Base-by-base conservation (phyloP, 2,888 invertebrate species). In the Venusia cambrica region DNA sequence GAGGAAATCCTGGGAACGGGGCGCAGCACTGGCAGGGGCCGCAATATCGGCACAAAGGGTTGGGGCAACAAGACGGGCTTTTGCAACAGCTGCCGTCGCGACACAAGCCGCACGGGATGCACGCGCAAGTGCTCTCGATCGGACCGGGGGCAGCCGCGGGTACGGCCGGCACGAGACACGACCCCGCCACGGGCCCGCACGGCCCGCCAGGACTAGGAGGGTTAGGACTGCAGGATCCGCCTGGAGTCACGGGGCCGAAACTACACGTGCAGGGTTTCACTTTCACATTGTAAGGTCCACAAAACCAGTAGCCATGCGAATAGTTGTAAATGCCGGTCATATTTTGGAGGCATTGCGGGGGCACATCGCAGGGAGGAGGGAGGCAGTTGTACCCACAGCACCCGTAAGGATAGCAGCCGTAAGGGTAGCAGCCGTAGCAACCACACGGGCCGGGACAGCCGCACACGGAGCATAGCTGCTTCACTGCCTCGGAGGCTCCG, bases 251-350 rank as follows among this genome's bases (percentile, higher is more conserved):
- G 15, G 39, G 35, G n/a, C 40, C 36, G 12, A 20, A 6, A 6
- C 19, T 18, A 5, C 24, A 15, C 9, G 44, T 24, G 33, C 71
- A 68, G 1, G 56, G 54, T 2, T 67, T 67, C 0, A 54, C 25
- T 0, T 19, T 4, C 15, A 73, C 71, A 28, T 78, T 74, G 45
- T 79, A 79, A 1, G 79, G 78, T 0, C 80, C 76, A 24, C 78
- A 76, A 46, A 75, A 77, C 80, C 80, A 80, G 17, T 54, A 65
- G 2, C 78, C 78, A 21, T 78, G 73, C 0, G 79, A 79, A 26
- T 79, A 79, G 38, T 80, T 75, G 35, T 76, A 79, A 45, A 74
- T 77, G 2, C 80, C 78, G 4, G 69, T 71, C 72, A 77, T 75
- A 38, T 64, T 66, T 25, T 77, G 76, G 1, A 76, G 8, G 42